A percentile compares a stretch with the other conserved stretches of the same genome.
phyloP scores from a whole-genome alignment of 23 tunicate species.

The Diplosoma virens region DNA sequence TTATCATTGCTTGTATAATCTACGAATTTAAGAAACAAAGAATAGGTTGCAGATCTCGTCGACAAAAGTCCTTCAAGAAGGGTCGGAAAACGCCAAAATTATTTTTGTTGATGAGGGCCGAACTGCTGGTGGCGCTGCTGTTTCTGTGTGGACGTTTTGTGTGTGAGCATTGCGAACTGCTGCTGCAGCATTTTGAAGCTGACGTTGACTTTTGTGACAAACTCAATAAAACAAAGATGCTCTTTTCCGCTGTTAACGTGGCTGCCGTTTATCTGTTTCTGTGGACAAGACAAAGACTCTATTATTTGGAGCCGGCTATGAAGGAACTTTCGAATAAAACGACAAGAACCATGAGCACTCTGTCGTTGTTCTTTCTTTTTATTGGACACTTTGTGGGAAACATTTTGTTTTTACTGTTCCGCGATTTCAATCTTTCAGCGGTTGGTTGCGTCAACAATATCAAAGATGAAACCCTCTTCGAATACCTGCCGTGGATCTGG shows the following conservation, averaged over 20 bases:
- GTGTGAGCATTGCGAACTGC: background rate
- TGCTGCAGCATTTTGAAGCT: background rate
- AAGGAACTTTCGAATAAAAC: background rate
- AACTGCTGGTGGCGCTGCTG: background rate
- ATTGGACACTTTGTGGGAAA: background rate
- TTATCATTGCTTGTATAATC: background rate
- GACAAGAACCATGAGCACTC: background rate
- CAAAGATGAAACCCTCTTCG: background rate
- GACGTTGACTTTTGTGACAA: background rate
- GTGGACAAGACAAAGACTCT: conserved; percentile 2
- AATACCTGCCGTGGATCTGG: background rate
- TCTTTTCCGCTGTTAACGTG: background rate
- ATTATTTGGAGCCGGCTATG: conserved; percentile 4
- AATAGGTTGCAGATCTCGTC: too few species aligned
- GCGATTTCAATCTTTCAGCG: background rate
- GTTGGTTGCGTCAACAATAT: background rate
- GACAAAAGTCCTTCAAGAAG: background rate
- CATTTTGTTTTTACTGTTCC: background rate
- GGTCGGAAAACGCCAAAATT: background rate
- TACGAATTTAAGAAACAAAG: conserved; percentile 1
- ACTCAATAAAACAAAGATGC: background rate
- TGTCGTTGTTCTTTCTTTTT: background rate
- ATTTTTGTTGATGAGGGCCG: background rate
- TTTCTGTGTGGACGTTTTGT: conserved; percentile 1
- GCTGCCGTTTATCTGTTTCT: conserved; percentile 5